phyloP scores from a whole-genome alignment of 2,888 invertebrate genomes.

The Acheta domesticus region DNA sequence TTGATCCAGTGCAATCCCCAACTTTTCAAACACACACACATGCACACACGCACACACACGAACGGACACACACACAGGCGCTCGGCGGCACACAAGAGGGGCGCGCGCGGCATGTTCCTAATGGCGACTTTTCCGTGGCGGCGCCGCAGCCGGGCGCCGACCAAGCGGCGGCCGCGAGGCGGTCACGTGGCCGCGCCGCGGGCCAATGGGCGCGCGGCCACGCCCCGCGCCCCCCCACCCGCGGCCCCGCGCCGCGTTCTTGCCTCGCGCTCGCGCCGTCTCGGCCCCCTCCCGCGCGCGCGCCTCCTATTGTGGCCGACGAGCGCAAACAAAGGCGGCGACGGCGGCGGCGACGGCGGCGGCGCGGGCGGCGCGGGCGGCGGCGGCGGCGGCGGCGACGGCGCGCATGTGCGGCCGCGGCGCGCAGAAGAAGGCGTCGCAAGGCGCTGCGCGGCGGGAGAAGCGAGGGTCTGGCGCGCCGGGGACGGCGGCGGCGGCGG shows the following conservation, averaged over 20 bases:
- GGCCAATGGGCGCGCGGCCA: conserved; percentile 21
- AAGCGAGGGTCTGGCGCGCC: background rate
- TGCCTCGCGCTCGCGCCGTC: conserved; percentile 4
- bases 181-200: conserved; percentile 26
- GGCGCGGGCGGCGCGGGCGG: conserved; percentile 3
- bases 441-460: conserved; percentile 3
- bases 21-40: conserved; percentile 42
- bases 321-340: conserved; percentile 35
- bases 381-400: background rate
- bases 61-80: conserved; percentile 31
- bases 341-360: background rate
- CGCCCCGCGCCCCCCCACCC: conserved; percentile 23
- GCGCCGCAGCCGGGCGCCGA: conserved; percentile 31
- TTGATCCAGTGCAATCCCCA: conserved; percentile 43
- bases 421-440: background rate
- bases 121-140: conserved; percentile 34
- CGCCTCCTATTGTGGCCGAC: conserved; percentile 34
- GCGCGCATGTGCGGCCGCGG: background rate
- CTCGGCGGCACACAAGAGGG: conserved; percentile 27
- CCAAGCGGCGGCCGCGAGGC: conserved; percentile 31
- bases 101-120: conserved; percentile 33
- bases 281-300: background rate
- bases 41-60: conserved; percentile 39
- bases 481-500: too few relatives aligned
- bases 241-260: background rate